Conservation (phyloP, 2,113 vertebrate species). For the Pipa parva region DNA sequence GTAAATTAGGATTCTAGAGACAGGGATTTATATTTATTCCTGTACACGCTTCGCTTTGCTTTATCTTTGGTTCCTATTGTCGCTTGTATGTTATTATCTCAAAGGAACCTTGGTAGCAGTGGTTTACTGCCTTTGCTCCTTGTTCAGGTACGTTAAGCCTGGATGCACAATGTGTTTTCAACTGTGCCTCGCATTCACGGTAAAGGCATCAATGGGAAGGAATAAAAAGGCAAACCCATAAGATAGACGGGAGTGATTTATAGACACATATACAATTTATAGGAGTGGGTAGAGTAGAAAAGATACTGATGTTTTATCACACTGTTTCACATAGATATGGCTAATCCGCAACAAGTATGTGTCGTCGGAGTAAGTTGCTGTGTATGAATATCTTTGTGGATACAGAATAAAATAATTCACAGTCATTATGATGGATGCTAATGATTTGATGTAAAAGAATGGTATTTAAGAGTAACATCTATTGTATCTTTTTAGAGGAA, state of each 20-base stretch:
- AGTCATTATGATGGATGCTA: no score
- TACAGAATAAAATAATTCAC: no score
- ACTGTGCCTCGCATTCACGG: background rate
- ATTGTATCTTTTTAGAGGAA: no score
- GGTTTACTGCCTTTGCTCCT: background rate
- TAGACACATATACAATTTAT: background rate
- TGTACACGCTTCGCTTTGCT: background rate
- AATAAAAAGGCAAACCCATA: background rate
- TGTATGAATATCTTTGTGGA: no score
- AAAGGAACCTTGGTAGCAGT: background rate
- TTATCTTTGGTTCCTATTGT: conserved; percentile 4
- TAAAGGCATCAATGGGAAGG: background rate
- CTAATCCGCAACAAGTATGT: no score
- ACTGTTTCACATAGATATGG: no score
- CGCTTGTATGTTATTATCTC: background rate
- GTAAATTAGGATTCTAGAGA: background rate
- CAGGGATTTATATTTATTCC: background rate
- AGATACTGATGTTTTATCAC: background rate
- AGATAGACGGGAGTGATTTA: background rate
- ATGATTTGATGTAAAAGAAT: no score
- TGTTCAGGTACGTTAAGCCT: conserved; percentile 1
- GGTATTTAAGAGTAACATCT: no score
- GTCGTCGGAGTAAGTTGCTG: no score
- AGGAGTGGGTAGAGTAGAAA: background rate
- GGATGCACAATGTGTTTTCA: conserved; percentile 1